Conservation (phyloP, 1,140 invertebrate species). For the Thalassaphorura encarpata region DNA sequence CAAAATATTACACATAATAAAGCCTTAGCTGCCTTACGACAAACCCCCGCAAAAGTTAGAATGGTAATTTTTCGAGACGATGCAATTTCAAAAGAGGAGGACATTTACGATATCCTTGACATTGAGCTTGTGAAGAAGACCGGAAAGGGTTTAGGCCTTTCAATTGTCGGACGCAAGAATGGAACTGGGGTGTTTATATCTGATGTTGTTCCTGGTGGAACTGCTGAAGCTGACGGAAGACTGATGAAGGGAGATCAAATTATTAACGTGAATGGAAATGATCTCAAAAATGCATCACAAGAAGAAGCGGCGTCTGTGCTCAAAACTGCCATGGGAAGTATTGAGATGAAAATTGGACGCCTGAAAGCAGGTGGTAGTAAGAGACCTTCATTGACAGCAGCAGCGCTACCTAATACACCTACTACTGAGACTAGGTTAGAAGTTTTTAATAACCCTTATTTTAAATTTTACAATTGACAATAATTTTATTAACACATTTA, state of each 20-base stretch:
- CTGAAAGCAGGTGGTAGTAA: too few relatives aligned
- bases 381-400: too few relatives aligned
- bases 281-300: constrained; percentile 60
- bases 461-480: too few relatives aligned
- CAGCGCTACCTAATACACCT: too few relatives aligned
- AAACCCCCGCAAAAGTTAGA: constrained; percentile 62
- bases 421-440: too few relatives aligned
- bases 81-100: constrained; percentile 51
- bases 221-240: constrained; percentile 80
- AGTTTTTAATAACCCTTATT: too few relatives aligned
- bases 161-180: constrained; percentile 74
- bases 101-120: constrained; percentile 68
- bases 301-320: constrained; percentile 63
- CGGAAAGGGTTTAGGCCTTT: constrained; percentile 84
- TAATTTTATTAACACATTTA: too few relatives aligned
- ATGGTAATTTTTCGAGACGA: constrained; percentile 85
- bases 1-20: constrained; percentile 53
- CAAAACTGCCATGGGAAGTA: constrained; percentile 67
- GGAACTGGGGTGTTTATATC: constrained; percentile 86
- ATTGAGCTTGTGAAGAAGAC: constrained; percentile 86
- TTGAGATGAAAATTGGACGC: constrained; percentile 66
- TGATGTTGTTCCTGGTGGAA: constrained; percentile 75
- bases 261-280: constrained; percentile 67
- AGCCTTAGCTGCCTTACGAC: constrained; percentile 57
- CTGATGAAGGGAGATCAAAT: constrained; percentile 52